Evolutionary conservation across 2,113 vertebrate genomes (phyloP).

Genomic region (Hemiprocne comata): DNA sequence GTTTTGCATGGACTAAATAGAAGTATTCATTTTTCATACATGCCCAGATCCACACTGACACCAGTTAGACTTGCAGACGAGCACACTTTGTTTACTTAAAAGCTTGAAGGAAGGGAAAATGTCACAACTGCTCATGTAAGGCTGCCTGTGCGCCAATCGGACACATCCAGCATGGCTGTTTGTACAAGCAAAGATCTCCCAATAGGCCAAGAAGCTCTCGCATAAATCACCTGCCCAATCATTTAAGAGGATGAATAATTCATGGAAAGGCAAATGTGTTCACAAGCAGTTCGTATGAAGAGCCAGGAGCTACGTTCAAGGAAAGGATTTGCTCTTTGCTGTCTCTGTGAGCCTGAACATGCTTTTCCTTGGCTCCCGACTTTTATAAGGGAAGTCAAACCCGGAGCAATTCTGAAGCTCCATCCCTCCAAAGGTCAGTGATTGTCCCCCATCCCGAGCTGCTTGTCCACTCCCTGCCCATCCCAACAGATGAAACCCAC

Average conservation of each 20-base stretch:
- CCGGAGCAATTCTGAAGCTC: neutral
- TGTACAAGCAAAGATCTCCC: conserved; percentile 66
- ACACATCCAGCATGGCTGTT: conserved; percentile 63
- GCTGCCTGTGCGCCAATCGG: neutral
- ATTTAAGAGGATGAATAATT: conserved; percentile 56
- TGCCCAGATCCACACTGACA: conserved; percentile 54
- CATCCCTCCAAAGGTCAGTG: neutral
- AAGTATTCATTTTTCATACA: conserved; percentile 30
- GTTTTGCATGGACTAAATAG: conserved; percentile 36
- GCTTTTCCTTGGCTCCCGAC: neutral
- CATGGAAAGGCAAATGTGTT: conserved; percentile 31
- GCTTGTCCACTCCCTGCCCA: neutral
- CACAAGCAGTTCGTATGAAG: neutral
- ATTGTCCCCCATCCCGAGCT: neutral
- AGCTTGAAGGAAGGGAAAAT: conserved; percentile 61
- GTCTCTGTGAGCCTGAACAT: neutral
- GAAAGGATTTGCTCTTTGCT: neutral
- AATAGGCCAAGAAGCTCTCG: neutral
- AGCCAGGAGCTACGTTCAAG: neutral
- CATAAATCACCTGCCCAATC: conserved; percentile 56
- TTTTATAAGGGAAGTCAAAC: neutral
- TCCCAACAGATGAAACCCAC: neutral
- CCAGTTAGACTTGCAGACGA: conserved; percentile 23
- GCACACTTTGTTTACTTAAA: conserved; percentile 68
- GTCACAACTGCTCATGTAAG: conserved; percentile 62